Percentiles rank a stretch among this genome's conserved stretches.
phyloP scores from a whole-genome alignment of 2,113 vertebrate genomes.

The Ascaphus truei region DNA sequence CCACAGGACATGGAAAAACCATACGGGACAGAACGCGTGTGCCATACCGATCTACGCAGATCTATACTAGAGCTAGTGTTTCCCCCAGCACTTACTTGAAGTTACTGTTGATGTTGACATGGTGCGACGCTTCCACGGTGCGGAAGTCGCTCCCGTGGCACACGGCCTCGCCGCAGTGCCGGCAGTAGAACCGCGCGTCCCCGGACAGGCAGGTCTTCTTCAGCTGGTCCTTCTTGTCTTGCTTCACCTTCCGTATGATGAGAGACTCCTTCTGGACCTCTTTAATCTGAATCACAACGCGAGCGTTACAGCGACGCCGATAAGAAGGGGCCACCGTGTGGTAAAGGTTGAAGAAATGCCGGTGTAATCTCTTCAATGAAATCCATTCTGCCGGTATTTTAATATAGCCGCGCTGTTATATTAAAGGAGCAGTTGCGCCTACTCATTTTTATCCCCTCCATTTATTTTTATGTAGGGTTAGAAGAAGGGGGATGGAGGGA shows the following conservation, averaged over 20 bases:
- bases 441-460: too few relatives aligned
- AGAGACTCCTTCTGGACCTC: conserved; percentile 59
- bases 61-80: too few relatives aligned
- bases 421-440: too few relatives aligned
- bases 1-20: too few relatives aligned
- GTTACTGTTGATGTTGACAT: conserved; percentile 72
- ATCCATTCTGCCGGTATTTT: neutral
- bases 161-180: conserved; percentile 62
- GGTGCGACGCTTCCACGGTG: conserved; percentile 70
- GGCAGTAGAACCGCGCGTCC: conserved; percentile 61
- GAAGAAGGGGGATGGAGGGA: too few relatives aligned
- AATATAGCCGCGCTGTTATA: neutral
- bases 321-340: too few relatives aligned
- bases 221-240: conserved; percentile 5
- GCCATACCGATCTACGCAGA: too few relatives aligned
- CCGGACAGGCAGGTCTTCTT: conserved; percentile 42
- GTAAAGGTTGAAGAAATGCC: too few relatives aligned
- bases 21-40: too few relatives aligned
- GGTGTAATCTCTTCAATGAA: too few relatives aligned
- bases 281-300: conserved; percentile 57
- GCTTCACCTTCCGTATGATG: conserved; percentile 30
- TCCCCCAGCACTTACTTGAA: conserved; percentile 83
- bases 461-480: too few relatives aligned
- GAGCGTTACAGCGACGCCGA: too few relatives aligned
- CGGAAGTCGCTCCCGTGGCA: conserved; percentile 72